Base-by-base conservation (phyloP, 2,113 vertebrate species). In the Cyanoramphus novaezelandiae region DNA sequence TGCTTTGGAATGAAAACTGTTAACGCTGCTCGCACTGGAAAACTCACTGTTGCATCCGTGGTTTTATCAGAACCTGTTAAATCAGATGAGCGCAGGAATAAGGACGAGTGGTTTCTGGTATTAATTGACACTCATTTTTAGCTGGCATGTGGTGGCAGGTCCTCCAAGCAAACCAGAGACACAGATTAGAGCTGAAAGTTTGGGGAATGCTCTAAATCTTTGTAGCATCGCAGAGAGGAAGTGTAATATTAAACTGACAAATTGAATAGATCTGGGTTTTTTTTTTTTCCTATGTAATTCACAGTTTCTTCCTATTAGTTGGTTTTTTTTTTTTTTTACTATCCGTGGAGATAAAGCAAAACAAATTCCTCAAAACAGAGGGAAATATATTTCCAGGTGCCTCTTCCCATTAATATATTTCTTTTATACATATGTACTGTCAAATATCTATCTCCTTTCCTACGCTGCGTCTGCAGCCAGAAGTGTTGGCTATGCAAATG, bases 71-170 rank as follows among this genome's bases (percentile, higher is more conserved):
- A 98, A 95, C 90, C 96, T 97, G 97, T 97, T 98, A 97, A 98
- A 97, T 98, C 97, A 97, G 74, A 88, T 60, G 92, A 97, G 93
- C 88, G 92, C 86, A 96, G 97, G 96, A 98, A 96, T 96, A 97
- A 96, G 72, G 81, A 94, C 95, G 79, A 72, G 55, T 92, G 81
- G 43, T 15, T 91, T 91, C 98, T 97, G 91, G 97, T 98, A 98
- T 97, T 98, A 98, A 98, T 97, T 97, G 97, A 98, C 98, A 98
- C 97, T 98, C 97, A 97, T 98, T 96, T 98, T 98, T 97, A 97
- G 97, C 92, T 88, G 97, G 97, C 98, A 84, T 98, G 97, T 98
- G 93, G 97, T 92, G 97, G 97, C 98, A 98, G 95, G 98, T 98
- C 95, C 96, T 97, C 72, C 88, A 96, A 94, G 97, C 93, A 96